Evolutionary conservation across 2,113 vertebrate species (phyloP), one percentile per base, ranked within the genome.

Genomic region (Sarotherodon lohbergeri): DNA sequence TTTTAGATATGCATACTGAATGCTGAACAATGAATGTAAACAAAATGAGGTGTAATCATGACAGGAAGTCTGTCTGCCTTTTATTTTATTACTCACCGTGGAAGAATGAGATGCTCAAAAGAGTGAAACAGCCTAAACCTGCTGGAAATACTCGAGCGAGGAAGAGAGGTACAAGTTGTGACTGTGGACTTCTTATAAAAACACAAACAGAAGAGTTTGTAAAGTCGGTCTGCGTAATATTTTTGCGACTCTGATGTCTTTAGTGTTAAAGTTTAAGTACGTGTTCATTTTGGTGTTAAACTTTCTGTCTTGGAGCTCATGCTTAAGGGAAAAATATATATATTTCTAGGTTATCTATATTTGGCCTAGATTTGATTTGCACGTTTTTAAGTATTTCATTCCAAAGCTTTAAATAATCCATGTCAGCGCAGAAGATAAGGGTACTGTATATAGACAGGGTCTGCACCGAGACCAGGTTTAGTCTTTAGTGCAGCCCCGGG

Each of bases 31-130:
- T 41, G 54, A 56, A 81, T 81, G 79, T 81, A 41, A 80, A 34
- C 66, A 46, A 73, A 46, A 24, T 0, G 3, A 46, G 39, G 1
- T 0, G 54, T 43, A 11, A 59, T 2, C 0, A 41, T 41, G 12
- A 22, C 13, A 56, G n/a, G n/a, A 56, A 13, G 59, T 63, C 16
- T 63, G 29, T 63, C 9, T 63, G 29, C 59, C 29, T 63, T 63
- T 63, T 34, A 2, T 61, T 11, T 39, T 41, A 5, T 0, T 7
- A 19, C n/a, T 12, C 22, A 39, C n/a, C 0, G 3, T 41, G 39
- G 34, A 16, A 17, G 12, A 24, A 57, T 16, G 24, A 73, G 19
- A 71, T 43, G 63, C 13, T 14, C n/a, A 43, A 46, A 73, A 24
- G 2, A 48, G 22, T 73, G 13, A 76, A 29, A 10, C 41, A 76